Percentiles rank a stretch among this genome's conserved stretches.
Conservation (phyloP, 1,140 invertebrate species). For the Anastrepha ludens region DNA sequence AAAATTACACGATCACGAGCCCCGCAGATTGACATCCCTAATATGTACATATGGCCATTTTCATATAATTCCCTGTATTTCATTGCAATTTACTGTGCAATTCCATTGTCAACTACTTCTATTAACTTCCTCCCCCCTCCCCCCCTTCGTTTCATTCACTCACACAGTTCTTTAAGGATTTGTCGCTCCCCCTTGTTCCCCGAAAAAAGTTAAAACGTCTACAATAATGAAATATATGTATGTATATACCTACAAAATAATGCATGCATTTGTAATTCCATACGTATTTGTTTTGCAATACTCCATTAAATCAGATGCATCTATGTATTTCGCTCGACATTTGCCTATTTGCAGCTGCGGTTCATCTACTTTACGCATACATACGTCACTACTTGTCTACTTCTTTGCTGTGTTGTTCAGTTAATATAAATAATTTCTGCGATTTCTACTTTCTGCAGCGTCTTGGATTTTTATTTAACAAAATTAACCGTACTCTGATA, state of each 20-base stretch:
- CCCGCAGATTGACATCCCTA: too few species aligned
- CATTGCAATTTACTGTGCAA: too few species aligned
- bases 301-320: background rate
- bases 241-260: constrained; percentile 70
- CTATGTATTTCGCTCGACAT: background rate
- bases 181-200: background rate
- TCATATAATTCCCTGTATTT: too few species aligned
- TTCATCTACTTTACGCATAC: background rate
- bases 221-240: constrained; percentile 61
- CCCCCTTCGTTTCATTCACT: too few species aligned
- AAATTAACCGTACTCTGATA: too few species aligned
- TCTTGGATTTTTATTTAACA: background rate
- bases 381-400: background rate
- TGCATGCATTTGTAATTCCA: constrained; percentile 58
- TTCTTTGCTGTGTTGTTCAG: background rate
- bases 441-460: background rate
- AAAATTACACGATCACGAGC: too few species aligned
- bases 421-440: background rate
- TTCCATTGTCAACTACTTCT: too few species aligned
- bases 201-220: constrained; percentile 67
- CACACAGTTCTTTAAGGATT: background rate
- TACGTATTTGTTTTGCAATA: too few species aligned
- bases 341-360: background rate
- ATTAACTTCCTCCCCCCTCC: background rate
- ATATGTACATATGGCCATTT: too few species aligned